A percentile compares a stretch with the other conserved stretches of the same genome.
phyloP scores from a whole-genome alignment of 2,888 invertebrate species.

The Pomacea canaliculata region DNA sequence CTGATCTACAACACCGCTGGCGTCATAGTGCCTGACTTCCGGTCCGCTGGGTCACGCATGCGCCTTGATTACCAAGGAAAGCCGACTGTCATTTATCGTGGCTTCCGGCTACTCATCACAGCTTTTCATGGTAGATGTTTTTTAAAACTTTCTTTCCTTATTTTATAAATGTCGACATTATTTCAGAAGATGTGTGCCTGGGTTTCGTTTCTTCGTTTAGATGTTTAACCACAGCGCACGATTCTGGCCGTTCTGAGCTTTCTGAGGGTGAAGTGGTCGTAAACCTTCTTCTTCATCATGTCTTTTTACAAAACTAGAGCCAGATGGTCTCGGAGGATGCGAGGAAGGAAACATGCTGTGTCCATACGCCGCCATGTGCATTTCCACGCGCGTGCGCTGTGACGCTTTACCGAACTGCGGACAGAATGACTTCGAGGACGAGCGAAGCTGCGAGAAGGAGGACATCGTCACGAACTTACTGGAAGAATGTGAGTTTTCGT shows the following conservation, averaged over 20 bases:
- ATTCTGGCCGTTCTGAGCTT: no score
- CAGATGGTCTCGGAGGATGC: conserved; percentile 35
- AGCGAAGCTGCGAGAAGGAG: conserved; percentile 42
- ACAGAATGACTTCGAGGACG: conserved; percentile 46
- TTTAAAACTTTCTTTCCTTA: no score
- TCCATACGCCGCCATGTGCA: conserved; percentile 41
- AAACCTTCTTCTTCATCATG: no score
- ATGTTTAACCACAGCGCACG: no score
- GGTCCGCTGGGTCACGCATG: conserved; percentile 39
- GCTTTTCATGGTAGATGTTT: conserved; percentile 41
- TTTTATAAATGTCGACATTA: no score
- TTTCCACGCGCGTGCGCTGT: conserved; percentile 45
- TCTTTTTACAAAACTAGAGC: neutral
- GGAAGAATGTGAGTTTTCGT: conserved; percentile 24
- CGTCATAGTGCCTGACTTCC: conserved; percentile 30
- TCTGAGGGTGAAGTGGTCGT: no score
- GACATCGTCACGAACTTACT: conserved; percentile 31
- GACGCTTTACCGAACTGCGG: conserved; percentile 54
- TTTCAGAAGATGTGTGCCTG: no score
- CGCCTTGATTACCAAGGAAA: conserved; percentile 53
- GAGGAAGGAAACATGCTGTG: conserved; percentile 39
- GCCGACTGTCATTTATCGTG: conserved; percentile 49
- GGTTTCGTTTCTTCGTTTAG: no score
- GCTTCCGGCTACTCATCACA: conserved; percentile 53
- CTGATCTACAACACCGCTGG: conserved; percentile 39